These are phyloP conservation scores for Glaucopsyche alexis DNA, from an alignment of 2,888 invertebrate genomes.

Conservation along the genomic window DNA sequence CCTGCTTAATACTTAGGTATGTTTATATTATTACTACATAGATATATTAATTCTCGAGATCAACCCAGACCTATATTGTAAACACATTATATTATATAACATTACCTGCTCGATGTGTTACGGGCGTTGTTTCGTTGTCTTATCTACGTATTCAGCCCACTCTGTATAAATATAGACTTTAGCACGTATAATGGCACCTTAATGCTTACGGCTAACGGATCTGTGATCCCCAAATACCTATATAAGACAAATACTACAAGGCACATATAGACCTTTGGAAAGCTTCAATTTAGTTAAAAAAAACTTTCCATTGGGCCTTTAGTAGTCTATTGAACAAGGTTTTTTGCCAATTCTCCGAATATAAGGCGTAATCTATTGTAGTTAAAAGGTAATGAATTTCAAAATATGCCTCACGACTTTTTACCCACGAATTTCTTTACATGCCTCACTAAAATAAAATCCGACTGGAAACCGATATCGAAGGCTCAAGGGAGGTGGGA, in stretches of 20 bases:
- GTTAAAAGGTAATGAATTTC: background rate
- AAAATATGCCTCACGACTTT: background rate
- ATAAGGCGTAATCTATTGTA: no score
- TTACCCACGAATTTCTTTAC: background rate
- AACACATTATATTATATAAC: background rate
- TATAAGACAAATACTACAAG: background rate
- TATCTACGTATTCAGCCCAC: slow-evolving; percentile 5
- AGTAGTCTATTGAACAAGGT: no score
- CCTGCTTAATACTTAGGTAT: no score
- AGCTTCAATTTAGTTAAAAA: background rate
- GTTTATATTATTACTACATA: no score
- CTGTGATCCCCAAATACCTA: background rate
- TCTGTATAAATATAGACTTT: background rate
- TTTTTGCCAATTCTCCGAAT: no score
- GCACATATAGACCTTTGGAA: background rate
- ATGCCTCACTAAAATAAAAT: background rate
- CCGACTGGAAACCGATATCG: background rate
- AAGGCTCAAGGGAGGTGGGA: background rate
- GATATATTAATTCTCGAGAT: no score
- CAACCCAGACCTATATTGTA: no score
- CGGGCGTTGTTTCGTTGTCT: background rate
- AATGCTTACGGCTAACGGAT: background rate
- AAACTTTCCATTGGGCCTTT: background rate
- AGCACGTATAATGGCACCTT: background rate
- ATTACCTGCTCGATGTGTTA: background rate